Conservation (phyloP, 2,113 vertebrate species). For the Phalacrocorax pelagicus region DNA sequence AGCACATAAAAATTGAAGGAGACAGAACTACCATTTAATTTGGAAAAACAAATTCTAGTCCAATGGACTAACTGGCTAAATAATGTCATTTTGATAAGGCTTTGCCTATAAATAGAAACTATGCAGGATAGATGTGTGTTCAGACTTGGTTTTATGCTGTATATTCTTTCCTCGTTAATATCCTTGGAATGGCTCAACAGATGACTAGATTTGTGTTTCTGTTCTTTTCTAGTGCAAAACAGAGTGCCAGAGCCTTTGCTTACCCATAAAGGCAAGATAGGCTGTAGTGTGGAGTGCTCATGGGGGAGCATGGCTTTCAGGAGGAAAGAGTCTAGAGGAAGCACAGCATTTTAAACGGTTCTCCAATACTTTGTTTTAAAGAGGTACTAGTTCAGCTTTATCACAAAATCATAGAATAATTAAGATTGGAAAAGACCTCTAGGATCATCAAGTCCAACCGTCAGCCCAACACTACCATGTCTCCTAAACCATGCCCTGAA, state of each 20-base stretch:
- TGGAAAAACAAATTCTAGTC: neutral
- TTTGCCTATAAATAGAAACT: neutral
- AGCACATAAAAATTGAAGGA: neutral
- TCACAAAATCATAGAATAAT: too few relatives aligned
- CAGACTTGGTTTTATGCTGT: neutral
- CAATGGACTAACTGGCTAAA: neutral
- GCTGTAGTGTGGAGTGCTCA: neutral
- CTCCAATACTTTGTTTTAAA: neutral
- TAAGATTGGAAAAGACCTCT: too few relatives aligned
- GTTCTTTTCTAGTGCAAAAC: neutral
- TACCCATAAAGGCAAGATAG: neutral
- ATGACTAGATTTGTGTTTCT: neutral
- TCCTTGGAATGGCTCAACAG: neutral
- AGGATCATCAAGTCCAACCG: too few relatives aligned
- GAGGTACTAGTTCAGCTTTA: neutral
- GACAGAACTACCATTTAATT: neutral
- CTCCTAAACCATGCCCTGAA: too few relatives aligned
- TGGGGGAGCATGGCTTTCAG: neutral
- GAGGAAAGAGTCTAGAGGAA: neutral
- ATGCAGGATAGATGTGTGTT: neutral
- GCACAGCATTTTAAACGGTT: neutral
- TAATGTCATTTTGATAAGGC: neutral
- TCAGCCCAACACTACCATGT: too few relatives aligned
- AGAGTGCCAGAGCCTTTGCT: neutral
- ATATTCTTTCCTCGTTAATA: neutral